Base-by-base conservation (phyloP, 2,113 vertebrate genomes). In the Thryonomys swinderianus region DNA sequence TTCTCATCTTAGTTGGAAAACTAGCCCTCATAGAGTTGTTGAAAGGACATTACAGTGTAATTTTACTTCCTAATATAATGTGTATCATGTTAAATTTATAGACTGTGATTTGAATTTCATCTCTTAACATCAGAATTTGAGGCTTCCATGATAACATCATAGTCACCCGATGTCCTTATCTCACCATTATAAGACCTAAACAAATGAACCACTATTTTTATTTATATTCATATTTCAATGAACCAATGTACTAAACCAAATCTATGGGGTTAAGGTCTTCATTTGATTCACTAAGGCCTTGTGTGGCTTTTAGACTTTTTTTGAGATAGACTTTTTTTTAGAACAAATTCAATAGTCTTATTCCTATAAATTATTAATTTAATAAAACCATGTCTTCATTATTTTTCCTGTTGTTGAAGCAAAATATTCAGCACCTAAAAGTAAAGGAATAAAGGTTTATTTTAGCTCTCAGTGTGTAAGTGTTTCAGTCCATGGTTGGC, bases 51-150 rank as follows among this genome's bases (percentile, higher is more conserved):
- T 23, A 73, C 79, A 62, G 82, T 91, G 21, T n/a, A 62, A 90
- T 64, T 94, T 89, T 51, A 76, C 25, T 23, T 55, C 20, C 12
- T 83, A 79, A 3, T 66, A 57, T 81, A 85, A 88, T 84, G 8
- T 55, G 66, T 93, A 4, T 25, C 18, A 17, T 34, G 83, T 81
- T 91, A 84, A 93, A 95, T 94, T 79, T 61, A 62, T 7, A 30
- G 69, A 42, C 51, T 79, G n/a, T 51, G 85, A 81, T 83, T 90
- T 91, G 74, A 85, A 85, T 82, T 94, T 94, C 67, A 69, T n/a
- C 51, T 90, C 53, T 95, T 42, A 90, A 45, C 5, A 88, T 18
- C 34, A 78, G 85, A 94, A 82, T 88, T 78, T 83, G 23, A 78
- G 55, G 48, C 5, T 86, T 86, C n/a, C 40, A 83, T 79, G n/a